Base-by-base conservation (phyloP, 2,113 vertebrate genomes). In the Embiotoca jacksoni region DNA sequence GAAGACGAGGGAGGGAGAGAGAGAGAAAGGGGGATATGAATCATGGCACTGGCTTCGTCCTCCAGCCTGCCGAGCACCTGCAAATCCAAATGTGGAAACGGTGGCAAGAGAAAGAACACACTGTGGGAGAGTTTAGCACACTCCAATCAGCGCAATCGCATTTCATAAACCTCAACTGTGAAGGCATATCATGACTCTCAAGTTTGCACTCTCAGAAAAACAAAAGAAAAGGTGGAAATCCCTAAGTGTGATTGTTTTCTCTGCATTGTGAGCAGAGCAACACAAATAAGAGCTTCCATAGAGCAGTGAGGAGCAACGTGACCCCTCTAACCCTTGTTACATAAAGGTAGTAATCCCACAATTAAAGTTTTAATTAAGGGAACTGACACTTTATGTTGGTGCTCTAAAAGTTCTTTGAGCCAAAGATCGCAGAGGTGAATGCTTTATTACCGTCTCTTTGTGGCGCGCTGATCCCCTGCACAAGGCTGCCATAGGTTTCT, bases 361-460 rank as follows among this genome's bases (percentile, higher is more conserved):
- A 94, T 94, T 94, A 92, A 90, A 93, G 86, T 89, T 95, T 94
- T 94, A 94, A 94, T 95, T 94, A 94, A 94, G 88, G 88, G 84
- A 92, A 87, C 92, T 91, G 90, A 93, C 89, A 94, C 94, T 93
- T 95, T 93, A 92, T 88, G 90, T 84, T 82, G 89, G 89, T 73
- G 75, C 79, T 85, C 70, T 86, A 83, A 90, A 89, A 80, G 78
- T 91, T 78, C 84, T 92, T 94, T 94, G 81, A 92, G 87, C 76
- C 87, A 83, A 87, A 87, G 88, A 89, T 85, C 84, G 82, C 81
- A 72, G 87, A 89, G 80, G 90, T 94, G 92, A 93, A 94, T 89
- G 88, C 56, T 89, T 93, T 92, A 91, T 91, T 92, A 81, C 75
- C 69, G 62, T 87, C 77, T 89, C 88, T 93, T 94, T 94, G 93